phyloP scores from a whole-genome alignment of 2,113 vertebrate genomes.

The Cyanoramphus novaezelandiae region DNA sequence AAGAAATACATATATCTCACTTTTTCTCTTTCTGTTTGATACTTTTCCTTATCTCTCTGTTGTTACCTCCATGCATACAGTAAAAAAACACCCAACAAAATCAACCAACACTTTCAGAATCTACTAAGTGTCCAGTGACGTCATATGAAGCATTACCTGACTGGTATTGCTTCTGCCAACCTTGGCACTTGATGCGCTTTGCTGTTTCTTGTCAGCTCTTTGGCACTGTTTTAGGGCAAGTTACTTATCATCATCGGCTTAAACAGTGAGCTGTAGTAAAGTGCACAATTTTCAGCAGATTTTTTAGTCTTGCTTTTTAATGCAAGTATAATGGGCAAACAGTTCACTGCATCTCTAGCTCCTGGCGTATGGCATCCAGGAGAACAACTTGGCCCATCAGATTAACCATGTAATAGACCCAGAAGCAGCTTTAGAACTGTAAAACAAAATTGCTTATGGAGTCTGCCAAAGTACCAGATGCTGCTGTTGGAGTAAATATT shows the following conservation, averaged over 20 bases:
- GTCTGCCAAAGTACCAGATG: conserved; percentile 73
- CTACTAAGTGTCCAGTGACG: not conserved
- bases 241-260: not conserved
- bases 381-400: conserved; percentile 71
- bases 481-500: conserved; percentile 70
- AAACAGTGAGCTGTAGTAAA: conserved; percentile 11
- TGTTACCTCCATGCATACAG: not conserved
- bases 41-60: not conserved
- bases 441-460: conserved; percentile 76
- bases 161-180: not conserved
- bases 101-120: not conserved
- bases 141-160: not conserved
- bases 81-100: not conserved
- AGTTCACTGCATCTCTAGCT: conserved; percentile 61
- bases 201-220: not conserved
- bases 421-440: conserved; percentile 71
- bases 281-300: not conserved
- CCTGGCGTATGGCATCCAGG: conserved; percentile 71
- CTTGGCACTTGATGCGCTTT: not conserved
- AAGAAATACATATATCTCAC: not conserved
- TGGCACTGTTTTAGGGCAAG: not conserved
- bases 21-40: not conserved
- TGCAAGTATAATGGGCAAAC: conserved; percentile 55
- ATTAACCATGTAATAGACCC: conserved; percentile 77
- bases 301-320: conserved; percentile 62